phyloP scores from a whole-genome alignment of 92 coral and sea anemone genomes.

The Chrysogorgia sp. region DNA sequence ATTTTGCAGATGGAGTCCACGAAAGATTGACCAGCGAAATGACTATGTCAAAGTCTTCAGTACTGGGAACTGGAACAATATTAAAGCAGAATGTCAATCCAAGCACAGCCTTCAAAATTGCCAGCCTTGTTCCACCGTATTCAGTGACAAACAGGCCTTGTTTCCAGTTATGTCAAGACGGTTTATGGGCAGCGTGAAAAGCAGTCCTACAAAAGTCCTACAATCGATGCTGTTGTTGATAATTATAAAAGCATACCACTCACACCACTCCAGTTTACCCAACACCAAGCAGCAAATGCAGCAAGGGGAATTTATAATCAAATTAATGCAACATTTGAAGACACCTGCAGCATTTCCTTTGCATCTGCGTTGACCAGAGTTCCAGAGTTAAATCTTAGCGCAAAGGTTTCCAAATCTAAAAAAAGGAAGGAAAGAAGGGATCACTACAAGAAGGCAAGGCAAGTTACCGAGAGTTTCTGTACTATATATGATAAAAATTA shows the following conservation, averaged over 20 bases:
- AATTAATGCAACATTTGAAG: constrained; percentile 14
- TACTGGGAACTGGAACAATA: not conserved
- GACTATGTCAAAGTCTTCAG: not conserved
- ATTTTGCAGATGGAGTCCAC: not conserved
- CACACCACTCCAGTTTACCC: not conserved
- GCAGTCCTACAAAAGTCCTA: not conserved
- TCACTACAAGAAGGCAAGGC: not conserved
- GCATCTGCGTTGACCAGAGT: constrained; percentile 24
- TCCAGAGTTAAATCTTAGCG: constrained; percentile 28
- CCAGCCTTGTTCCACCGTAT: not conserved
- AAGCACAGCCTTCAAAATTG: not conserved
- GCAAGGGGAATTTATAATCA: constrained; percentile 26
- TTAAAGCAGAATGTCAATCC: not conserved
- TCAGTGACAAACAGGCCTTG: not conserved
- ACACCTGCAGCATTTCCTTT: constrained; percentile 8
- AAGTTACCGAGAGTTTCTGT: not conserved
- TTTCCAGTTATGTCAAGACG: not conserved
- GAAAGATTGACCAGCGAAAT: not conserved
- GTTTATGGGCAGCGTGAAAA: not conserved
- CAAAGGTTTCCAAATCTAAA: constrained; percentile 11
- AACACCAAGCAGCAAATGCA: constrained; percentile 1
- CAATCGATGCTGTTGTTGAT: too few species aligned
- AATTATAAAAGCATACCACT: not conserved
- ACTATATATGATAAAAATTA: not conserved
- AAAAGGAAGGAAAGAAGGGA: constrained; percentile 36